phyloP scores from a whole-genome alignment of 2,888 invertebrate genomes.

The Tyria jacobaeae region DNA sequence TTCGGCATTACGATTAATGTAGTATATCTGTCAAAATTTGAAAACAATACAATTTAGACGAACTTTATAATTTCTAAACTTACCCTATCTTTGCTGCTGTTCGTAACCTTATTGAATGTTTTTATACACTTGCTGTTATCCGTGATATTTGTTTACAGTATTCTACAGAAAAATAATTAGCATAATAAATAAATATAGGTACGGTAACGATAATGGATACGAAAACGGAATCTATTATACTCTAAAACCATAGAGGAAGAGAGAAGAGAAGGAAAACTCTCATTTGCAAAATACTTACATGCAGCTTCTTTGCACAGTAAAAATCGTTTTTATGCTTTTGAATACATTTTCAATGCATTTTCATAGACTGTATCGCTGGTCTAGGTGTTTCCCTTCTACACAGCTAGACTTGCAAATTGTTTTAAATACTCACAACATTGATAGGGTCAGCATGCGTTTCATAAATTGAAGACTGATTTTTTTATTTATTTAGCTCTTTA shows the following conservation, averaged over 20 bases:
- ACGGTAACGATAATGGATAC: not conserved
- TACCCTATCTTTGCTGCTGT: no score
- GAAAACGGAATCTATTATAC: not conserved
- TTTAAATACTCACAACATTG: slow-evolving; percentile 58
- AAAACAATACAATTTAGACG: no score
- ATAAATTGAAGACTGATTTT: slow-evolving; percentile 24
- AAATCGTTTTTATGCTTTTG: slow-evolving; percentile 7
- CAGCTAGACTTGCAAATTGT: slow-evolving; percentile 59
- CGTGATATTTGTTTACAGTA: no score
- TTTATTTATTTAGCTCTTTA: no score
- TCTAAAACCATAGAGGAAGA: not conserved
- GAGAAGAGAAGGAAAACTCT: not conserved
- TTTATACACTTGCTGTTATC: no score
- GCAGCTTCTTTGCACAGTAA: not conserved
- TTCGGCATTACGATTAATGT: no score
- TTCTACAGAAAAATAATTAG: no score
- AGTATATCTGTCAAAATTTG: no score
- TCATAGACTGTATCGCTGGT: slow-evolving; percentile 35
- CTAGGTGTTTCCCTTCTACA: slow-evolving; percentile 54
- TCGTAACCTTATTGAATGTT: no score
- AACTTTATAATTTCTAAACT: no score
- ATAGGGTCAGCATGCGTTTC: slow-evolving; percentile 40
- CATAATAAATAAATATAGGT: no score
- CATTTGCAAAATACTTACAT: not conserved
- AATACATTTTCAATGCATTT: slow-evolving; percentile 33